phyloP scores from a whole-genome alignment of 1,140 invertebrate genomes.

The Aphaenogaster rudis region DNA sequence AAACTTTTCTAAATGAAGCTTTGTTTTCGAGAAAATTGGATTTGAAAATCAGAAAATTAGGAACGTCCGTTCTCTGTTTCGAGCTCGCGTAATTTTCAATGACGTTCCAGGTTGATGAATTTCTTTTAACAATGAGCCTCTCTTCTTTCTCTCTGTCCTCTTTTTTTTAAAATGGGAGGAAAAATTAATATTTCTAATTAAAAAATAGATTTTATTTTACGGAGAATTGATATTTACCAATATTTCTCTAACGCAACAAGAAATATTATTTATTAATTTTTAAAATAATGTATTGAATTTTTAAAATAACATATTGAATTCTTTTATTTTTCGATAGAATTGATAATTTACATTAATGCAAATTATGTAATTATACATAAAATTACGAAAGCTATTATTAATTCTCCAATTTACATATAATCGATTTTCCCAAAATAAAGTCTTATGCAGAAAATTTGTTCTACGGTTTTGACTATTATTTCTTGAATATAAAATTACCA shows the following conservation, averaged over 20 bases:
- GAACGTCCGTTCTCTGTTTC: background rate
- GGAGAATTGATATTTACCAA: background rate
- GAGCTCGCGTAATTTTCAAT: slow-evolving; percentile 5
- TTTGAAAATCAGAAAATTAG: slow-evolving; percentile 28
- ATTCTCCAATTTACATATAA: background rate
- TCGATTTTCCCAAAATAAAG: background rate
- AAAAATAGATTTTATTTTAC: background rate
- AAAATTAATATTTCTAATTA: slow-evolving; percentile 23
- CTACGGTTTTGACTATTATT: background rate
- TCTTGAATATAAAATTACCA: background rate
- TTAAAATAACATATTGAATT: background rate
- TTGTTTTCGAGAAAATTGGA: slow-evolving; percentile 8
- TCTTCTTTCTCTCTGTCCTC: background rate
- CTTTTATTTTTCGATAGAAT: background rate
- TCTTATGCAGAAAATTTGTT: background rate
- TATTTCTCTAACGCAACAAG: too few relatives aligned
- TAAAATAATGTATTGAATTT: background rate
- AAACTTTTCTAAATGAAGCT: slow-evolving; percentile 23
- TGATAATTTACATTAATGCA: background rate
- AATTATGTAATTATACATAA: background rate
- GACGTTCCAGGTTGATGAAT: background rate
- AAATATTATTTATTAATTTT: background rate
- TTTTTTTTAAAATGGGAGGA: background rate
- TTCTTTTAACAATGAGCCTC: background rate
- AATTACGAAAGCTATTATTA: background rate